Evolutionary conservation across 2,888 invertebrate species (phyloP), one percentile per base, ranked within the genome.

Genomic region (Phlogophora meticulosa): DNA sequence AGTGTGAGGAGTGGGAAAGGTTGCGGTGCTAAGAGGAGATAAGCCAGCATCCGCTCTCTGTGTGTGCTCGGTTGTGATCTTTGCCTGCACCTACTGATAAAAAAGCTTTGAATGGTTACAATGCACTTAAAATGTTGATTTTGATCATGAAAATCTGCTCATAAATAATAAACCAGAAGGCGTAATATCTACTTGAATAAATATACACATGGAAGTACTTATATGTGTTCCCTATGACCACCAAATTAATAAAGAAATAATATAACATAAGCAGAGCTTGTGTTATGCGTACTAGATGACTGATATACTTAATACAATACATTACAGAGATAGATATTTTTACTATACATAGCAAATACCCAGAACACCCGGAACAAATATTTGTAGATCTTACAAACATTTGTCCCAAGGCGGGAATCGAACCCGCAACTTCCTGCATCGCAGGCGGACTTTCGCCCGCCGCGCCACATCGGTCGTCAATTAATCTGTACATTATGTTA

Each of bases 21-120:
- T 32, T 51, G 53, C 24, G 17, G 64, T 59, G 32, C 28, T 34
- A 13, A 40, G 20, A 55, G 9, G 42, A 77, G 58, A 55, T 74
- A 64, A 74, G 32, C 46, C 45, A 59, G 49, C 43, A 56, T 51
- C n/a, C 10, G 36, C n/a, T 36, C n/a, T 43, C 48, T 32, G 40
- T 58, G 55, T 59, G 55, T 59, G 72, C 51, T 71, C 40, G 32
- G 11, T 43, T 34, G 32, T 48, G 46, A 64, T 71, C 49, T 56
- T 40, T 63, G 45, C 49, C 53, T 51, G 64, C 72, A 58, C 17
- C 22, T 56, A 32, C 64, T 32, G 51, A 77, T 73, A 55, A 42
- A 36, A 51, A 59, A 20, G 51, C 36, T 76, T 63, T 38, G 1
- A 55, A 11, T 42, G 24, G 13, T 38, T 24, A 56, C 43, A 38